Conservation (phyloP, 2,797 vertebrate species). For the Cichlasoma orientale region DNA sequence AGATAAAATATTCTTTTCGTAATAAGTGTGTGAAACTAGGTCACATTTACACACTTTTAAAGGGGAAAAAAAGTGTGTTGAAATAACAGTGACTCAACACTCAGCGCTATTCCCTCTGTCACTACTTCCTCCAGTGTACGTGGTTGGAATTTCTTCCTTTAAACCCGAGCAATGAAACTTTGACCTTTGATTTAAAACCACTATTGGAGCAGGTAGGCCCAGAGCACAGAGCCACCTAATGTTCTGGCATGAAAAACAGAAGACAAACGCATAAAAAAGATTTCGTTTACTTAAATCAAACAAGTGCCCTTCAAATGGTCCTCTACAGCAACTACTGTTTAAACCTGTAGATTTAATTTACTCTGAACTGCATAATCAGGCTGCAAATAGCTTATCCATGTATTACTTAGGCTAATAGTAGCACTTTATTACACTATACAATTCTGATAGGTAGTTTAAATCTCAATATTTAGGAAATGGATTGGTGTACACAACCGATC, state of each 20-base stretch:
- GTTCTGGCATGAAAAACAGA: conserved; percentile 53
- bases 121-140: background rate
- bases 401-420: conserved; percentile 44
- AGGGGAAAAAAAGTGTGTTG: background rate
- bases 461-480: conserved; percentile 54
- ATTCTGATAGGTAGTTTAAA: conserved; percentile 37
- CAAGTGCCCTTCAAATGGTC: conserved; percentile 42
- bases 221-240: background rate
- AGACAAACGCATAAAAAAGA: conserved; percentile 82
- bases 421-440: conserved; percentile 58
- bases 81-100: background rate
- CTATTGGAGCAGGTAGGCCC: background rate
- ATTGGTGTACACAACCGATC: conserved; percentile 37
- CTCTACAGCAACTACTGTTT: conserved; percentile 60
- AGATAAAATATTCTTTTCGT: background rate
- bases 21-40: background rate
- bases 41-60: background rate
- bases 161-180: conserved; percentile 32
- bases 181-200: conserved; percentile 23
- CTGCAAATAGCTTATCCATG: conserved; percentile 49
- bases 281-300: conserved; percentile 86
- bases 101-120: background rate
- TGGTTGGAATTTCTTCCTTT: background rate
- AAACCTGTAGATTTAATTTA: conserved; percentile 52
- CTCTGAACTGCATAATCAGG: conserved; percentile 22